Evolutionary conservation across 2,113 vertebrate genomes (phyloP), one percentile per base, ranked within the genome.

Genomic region (Neogale vison): DNA sequence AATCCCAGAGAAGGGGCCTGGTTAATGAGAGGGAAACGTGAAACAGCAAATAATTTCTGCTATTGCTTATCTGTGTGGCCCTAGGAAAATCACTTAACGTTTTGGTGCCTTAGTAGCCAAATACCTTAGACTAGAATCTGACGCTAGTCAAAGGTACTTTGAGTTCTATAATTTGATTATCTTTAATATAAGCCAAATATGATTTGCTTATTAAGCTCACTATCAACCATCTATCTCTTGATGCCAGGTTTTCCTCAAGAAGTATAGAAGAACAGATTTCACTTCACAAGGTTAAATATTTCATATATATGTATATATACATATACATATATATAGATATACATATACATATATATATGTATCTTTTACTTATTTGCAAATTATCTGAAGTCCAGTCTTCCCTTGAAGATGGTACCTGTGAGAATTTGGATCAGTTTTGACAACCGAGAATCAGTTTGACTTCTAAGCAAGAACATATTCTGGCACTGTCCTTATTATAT

Each of bases 401-500:
- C 45, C 47, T 88, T 79, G 31, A 82, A 59, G 77, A 84, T 36
- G n/a, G 39, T 34, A 61, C 47, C 31, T 42, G 7, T 82, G 39
- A 90, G 76, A 95, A 55, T 55, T 15, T 55, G 52, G 6, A 55
- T 55, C 52, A 55, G 52, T 55, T 55, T 55, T 55, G 17, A 55
- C 52, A 55, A 55, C 52, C 1, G 0, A 55, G 52, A 55, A 55
- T 52, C 7, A 26, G 47, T 69, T 45, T 34, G 57, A 11, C 69
- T 84, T n/a, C 52, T 14, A 52, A 95, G 29, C 63, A 82, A 36
- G 36, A 59, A 4, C 0, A 4, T 39, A 79, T 82, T 85, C 93
- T 97, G 81, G 87, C 71, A 82, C 47, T 88, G 36, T 23, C 21
- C 10, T 57, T 45, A 45, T 95, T 97, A 95, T 97, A 92, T 96